phyloP scores from a whole-genome alignment of 2,113 vertebrate genomes.

The Hydrochoerus hydrochaeris region DNA sequence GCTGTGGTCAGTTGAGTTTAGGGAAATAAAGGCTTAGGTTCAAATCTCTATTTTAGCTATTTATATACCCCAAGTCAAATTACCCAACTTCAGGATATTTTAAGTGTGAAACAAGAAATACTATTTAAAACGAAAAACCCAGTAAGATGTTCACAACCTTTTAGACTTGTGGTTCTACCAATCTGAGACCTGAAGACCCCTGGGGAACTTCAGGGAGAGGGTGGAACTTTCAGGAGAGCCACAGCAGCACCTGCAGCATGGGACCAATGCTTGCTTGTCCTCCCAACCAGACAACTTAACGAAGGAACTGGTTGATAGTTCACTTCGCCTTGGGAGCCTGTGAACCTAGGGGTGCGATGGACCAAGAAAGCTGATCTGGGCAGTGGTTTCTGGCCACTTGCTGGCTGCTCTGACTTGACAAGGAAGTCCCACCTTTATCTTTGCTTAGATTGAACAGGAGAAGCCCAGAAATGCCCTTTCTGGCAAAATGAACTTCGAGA shows the following conservation, averaged over 20 bases:
- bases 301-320: not conserved
- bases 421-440: not conserved
- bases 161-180: not conserved
- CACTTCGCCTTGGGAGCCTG: not conserved
- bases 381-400: not conserved
- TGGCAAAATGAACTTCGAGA: not conserved
- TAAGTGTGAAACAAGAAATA: not conserved
- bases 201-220: not conserved
- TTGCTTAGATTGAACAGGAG: not conserved
- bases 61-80: not conserved
- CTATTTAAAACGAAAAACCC: not conserved
- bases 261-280: not conserved
- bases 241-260: not conserved
- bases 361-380: not conserved
- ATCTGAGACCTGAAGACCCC: not conserved
- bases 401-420: not conserved
- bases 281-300: fast-evolving
- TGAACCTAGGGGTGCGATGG: not conserved
- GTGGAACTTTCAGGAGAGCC: not conserved
- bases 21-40: not conserved
- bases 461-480: not conserved
- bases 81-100: not conserved
- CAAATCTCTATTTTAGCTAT: not conserved
- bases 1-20: not conserved
- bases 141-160: not conserved